Conservation (phyloP, 2,113 vertebrate genomes). For the Colius striatus region DNA sequence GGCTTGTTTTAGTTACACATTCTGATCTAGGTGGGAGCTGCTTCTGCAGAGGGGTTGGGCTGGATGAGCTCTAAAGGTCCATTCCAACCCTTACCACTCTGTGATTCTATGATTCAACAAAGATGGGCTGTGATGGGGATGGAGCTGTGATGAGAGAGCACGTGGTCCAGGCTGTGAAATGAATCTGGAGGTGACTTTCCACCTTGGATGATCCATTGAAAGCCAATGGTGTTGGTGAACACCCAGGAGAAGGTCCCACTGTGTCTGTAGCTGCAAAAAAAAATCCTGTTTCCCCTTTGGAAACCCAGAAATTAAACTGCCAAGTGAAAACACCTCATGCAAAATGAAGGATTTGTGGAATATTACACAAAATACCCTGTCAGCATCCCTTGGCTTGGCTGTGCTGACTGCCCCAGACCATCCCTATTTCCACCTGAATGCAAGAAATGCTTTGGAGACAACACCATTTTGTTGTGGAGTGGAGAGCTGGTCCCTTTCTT, state of each 20-base stretch:
- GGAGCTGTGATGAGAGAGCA: not conserved
- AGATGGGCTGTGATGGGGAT: not conserved
- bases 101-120: not conserved
- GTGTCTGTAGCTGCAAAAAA: not conserved
- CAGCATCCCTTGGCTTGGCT: too few relatives aligned
- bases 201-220: not conserved
- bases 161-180: not conserved
- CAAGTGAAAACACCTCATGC: not conserved
- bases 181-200: not conserved
- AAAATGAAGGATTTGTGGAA: not conserved
- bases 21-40: too few relatives aligned
- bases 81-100: too few relatives aligned
- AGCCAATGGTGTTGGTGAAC: fast-evolving
- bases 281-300: fast-evolving
- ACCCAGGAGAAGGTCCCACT: not conserved
- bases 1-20: not conserved
- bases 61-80: too few relatives aligned
- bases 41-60: too few relatives aligned
- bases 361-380: not conserved
- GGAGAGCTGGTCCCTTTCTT: not conserved
- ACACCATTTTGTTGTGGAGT: not conserved
- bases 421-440: not conserved
- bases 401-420: too few relatives aligned
- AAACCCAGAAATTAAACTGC: not conserved
- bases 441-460: not conserved